Evolutionary conservation across 1,140 invertebrate species (phyloP).

Genomic region (Drosophila bocki): DNA sequence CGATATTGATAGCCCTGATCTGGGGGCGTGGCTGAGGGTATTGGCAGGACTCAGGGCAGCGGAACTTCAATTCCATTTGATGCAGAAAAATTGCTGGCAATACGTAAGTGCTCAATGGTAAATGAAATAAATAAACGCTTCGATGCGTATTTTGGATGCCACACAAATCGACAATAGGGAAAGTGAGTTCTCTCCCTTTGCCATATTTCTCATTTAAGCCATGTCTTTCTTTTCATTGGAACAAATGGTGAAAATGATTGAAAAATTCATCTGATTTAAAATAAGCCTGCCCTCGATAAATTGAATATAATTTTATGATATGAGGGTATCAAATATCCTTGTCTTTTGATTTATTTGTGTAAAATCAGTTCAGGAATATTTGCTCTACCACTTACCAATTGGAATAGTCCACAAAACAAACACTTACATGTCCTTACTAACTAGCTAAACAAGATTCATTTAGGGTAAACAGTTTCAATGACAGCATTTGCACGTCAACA

Average conservation of each 20-base stretch:
- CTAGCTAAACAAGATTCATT: constrained; percentile 33
- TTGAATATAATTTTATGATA: not conserved
- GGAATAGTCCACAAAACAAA: constrained; percentile 11
- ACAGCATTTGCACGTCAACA: constrained; percentile 57
- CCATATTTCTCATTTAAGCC: constrained; percentile 27
- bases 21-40: constrained; percentile 6
- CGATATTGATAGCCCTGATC: constrained; percentile 70
- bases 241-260: constrained; percentile 34
- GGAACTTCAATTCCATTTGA: constrained; percentile 81
- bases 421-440: constrained; percentile 7
- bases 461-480: constrained; percentile 65
- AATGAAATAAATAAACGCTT: constrained; percentile 83
- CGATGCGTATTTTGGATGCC: constrained; percentile 52
- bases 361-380: not conserved
- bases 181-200: constrained; percentile 1
- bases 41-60: constrained; percentile 23
- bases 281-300: not conserved
- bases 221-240: constrained; percentile 29
- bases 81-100: constrained; percentile 82
- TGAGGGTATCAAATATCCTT: no score
- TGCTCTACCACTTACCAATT: constrained; percentile 12
- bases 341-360: not conserved
- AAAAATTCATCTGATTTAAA: constrained; percentile 21
- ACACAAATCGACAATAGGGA: constrained; percentile 18
- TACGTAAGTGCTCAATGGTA: constrained; percentile 77